Percentiles rank a stretch among this genome's conserved stretches.
Conservation (phyloP, 1,140 invertebrate genomes). For the Gonatopus flavifemur region DNA sequence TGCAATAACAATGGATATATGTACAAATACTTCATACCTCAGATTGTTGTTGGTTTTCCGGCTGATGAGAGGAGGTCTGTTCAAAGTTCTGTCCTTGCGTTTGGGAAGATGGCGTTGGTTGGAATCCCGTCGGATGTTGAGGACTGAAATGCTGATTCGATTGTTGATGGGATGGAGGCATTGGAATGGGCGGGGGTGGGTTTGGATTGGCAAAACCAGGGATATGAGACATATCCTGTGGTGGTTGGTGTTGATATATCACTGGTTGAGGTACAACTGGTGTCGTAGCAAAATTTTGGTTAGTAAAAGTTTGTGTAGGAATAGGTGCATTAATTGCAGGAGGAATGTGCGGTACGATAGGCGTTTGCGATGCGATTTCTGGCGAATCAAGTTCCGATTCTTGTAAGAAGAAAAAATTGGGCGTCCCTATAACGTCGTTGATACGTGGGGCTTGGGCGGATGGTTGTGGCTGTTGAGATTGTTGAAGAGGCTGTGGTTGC, state of each 20-base stretch:
- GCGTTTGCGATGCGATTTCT: conserved; percentile 51
- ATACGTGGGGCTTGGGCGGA: conserved; percentile 64
- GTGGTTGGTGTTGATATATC: conserved; percentile 49
- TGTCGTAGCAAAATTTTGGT: conserved; percentile 67
- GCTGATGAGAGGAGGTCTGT: conserved; percentile 15
- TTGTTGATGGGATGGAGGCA: conserved; percentile 53
- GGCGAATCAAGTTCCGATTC: conserved; percentile 76
- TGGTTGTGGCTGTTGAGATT: conserved; percentile 51
- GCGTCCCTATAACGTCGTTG: conserved; percentile 71
- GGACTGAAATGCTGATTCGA: conserved; percentile 47
- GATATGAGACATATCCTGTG: conserved; percentile 52
- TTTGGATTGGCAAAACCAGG: conserved; percentile 53
- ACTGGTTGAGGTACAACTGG: conserved; percentile 50
- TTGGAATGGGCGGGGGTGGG: conserved; percentile 54
- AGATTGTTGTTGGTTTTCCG: conserved; percentile 25
- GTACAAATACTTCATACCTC: conserved; percentile 28
- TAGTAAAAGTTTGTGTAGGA: conserved; percentile 77
- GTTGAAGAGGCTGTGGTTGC: conserved; percentile 29
- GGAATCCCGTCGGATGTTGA: conserved; percentile 41
- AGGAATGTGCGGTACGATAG: conserved; percentile 56
- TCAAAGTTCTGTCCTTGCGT: conserved; percentile 30
- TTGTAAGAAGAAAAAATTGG: conserved; percentile 76
- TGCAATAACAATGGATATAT: not conserved
- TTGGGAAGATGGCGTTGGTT: conserved; percentile 22
- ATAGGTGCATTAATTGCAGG: conserved; percentile 64